A percentile compares a stretch with the other conserved stretches of the same genome.
phyloP scores from a whole-genome alignment of 2,113 vertebrate species.

The Pelusios castaneus region DNA sequence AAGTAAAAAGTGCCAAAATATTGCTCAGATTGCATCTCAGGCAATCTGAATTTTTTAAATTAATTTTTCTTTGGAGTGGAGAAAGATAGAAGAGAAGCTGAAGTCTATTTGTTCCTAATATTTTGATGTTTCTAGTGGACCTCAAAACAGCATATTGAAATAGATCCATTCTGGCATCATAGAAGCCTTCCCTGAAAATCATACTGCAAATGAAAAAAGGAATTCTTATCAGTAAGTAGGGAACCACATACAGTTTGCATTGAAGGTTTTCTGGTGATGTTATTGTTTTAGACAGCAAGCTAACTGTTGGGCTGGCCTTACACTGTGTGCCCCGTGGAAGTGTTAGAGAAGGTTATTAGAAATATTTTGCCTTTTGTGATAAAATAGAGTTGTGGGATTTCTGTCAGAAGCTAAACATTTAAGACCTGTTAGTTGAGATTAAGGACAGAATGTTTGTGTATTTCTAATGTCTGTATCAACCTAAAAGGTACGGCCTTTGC shows the following conservation, averaged over 20 bases:
- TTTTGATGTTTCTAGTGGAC: not conserved
- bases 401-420: slow-evolving; percentile 37
- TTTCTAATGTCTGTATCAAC: slow-evolving; percentile 3
- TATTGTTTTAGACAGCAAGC: slow-evolving; percentile 59
- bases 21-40: not conserved
- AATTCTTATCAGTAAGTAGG: not conserved
- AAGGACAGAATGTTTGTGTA: slow-evolving; percentile 20
- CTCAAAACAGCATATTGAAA: not conserved
- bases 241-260: not conserved
- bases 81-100: not conserved
- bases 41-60: not conserved
- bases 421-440: not conserved
- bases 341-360: slow-evolving; percentile 59
- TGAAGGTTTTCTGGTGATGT: slow-evolving; percentile 36
- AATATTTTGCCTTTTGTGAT: slow-evolving; percentile 46
- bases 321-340: slow-evolving; percentile 40
- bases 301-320: slow-evolving; percentile 49
- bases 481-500: slow-evolving; percentile 13
- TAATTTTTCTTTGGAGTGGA: not conserved
- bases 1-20: not conserved
- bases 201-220: not conserved
- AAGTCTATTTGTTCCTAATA: not conserved
- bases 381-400: slow-evolving; percentile 43
- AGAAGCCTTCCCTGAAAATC: slow-evolving; percentile 5
- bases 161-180: not conserved